Conservation (phyloP, 2,113 vertebrate genomes). For the Cyprinodon tularosa region DNA sequence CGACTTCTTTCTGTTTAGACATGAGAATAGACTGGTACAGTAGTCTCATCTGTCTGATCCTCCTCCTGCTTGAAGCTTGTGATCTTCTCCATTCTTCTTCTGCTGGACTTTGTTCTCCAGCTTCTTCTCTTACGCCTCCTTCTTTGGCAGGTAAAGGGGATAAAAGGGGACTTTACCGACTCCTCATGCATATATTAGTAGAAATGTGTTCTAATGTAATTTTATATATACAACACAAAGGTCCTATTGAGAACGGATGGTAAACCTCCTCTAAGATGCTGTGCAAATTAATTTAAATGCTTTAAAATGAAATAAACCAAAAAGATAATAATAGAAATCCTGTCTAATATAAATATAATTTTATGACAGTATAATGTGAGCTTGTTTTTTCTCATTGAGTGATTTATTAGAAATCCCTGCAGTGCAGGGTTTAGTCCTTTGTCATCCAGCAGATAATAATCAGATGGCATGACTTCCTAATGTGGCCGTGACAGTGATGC, state of each 20-base stretch:
- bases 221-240: neutral
- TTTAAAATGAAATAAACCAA: neutral
- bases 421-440: constrained; percentile 23
- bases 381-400: neutral
- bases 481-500: constrained; percentile 69
- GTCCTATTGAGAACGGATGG: neutral
- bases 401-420: neutral
- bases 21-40: no score
- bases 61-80: no score
- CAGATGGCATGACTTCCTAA: constrained; percentile 66
- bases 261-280: neutral
- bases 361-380: neutral
- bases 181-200: no score
- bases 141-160: no score
- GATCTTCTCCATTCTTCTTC: no score
- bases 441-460: constrained; percentile 51
- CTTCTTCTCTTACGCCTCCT: no score
- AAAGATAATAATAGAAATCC: neutral
- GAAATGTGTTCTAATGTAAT: no score
- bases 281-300: neutral
- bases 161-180: no score
- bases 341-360: neutral
- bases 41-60: no score
- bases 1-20: no score
- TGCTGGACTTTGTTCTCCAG: no score